Percentiles rank a stretch among this genome's conserved stretches.
Conservation (phyloP, 2,113 vertebrate genomes). For the Burhinus oedicnemus region DNA sequence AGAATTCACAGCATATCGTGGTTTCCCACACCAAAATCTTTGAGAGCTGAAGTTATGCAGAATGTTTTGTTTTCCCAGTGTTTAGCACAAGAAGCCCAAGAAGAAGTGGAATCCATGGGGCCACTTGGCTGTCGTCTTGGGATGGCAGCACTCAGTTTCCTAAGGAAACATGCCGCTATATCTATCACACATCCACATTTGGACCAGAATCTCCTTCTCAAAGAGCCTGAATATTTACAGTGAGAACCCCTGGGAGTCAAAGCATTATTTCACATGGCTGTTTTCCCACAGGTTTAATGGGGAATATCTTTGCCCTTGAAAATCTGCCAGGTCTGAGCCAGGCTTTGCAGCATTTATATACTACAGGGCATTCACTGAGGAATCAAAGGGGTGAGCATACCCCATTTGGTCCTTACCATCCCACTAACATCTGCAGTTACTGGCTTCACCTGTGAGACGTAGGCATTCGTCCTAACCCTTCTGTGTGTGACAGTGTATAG, state of each 20-base stretch:
- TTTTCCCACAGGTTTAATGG: slow-evolving; percentile 53
- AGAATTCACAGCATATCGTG: not conserved
- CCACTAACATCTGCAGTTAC: not conserved
- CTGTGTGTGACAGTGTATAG: not conserved
- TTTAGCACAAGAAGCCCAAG: not conserved
- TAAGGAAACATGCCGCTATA: not conserved
- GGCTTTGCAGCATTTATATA: not conserved
- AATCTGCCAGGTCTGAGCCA: slow-evolving; percentile 12
- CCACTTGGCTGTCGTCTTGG: not conserved
- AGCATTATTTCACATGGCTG: slow-evolving; percentile 12
- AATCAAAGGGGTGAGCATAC: not conserved
- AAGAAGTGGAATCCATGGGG: not conserved
- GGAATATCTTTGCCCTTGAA: slow-evolving; percentile 49
- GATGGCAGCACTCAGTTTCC: not conserved
- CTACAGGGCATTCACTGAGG: not conserved
- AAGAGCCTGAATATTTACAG: slow-evolving; percentile 22
- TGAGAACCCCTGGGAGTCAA: not conserved
- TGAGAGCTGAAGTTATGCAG: not conserved
- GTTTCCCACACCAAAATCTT: not conserved
- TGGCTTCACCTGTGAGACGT: not conserved
- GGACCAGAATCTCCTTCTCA: not conserved
- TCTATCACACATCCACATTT: slow-evolving; percentile 49
- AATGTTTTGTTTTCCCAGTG: not conserved
- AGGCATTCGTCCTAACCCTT: not conserved
- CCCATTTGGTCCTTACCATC: not conserved